A percentile compares a stretch with the other conserved stretches of the same genome.
Conservation (phyloP, 2,797 vertebrate genomes). For the Cirrhinus mrigala region DNA sequence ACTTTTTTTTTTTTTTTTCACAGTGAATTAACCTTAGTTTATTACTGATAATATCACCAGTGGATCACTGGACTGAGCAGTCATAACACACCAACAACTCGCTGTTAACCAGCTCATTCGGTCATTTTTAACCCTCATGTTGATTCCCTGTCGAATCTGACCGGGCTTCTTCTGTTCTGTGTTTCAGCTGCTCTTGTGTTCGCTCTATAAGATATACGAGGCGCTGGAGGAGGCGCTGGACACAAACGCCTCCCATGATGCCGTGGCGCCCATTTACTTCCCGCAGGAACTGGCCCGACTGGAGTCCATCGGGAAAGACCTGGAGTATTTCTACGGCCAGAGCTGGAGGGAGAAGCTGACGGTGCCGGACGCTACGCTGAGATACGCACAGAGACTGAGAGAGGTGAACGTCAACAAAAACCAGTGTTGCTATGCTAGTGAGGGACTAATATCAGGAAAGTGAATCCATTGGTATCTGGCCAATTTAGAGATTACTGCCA, state of each 20-base stretch:
- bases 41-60: too few relatives aligned
- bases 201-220: constrained; percentile 88
- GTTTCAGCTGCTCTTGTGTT: constrained; percentile 86
- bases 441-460: too few relatives aligned
- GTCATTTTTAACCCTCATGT: not conserved
- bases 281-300: constrained; percentile 87
- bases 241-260: constrained; percentile 81
- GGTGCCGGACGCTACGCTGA: constrained; percentile 81
- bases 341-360: constrained; percentile 82
- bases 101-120: not conserved
- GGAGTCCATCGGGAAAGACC: constrained; percentile 81
- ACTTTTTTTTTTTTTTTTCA: too few relatives aligned
- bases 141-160: not conserved
- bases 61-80: not conserved
- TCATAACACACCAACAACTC: not conserved
- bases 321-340: constrained; percentile 86
- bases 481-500: too few relatives aligned
- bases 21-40: too few relatives aligned
- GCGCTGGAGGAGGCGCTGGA: constrained; percentile 91
- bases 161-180: not conserved
- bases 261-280: constrained; percentile 88
- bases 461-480: not conserved
- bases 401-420: constrained; percentile 55
- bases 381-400: constrained; percentile 76
- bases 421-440: too few relatives aligned